Evolutionary conservation across 30 jellyfish, hydroid and myxozoan genomes (phyloP), one percentile per base, ranked within the genome.

Genomic region (Cassiopea andromeda): DNA sequence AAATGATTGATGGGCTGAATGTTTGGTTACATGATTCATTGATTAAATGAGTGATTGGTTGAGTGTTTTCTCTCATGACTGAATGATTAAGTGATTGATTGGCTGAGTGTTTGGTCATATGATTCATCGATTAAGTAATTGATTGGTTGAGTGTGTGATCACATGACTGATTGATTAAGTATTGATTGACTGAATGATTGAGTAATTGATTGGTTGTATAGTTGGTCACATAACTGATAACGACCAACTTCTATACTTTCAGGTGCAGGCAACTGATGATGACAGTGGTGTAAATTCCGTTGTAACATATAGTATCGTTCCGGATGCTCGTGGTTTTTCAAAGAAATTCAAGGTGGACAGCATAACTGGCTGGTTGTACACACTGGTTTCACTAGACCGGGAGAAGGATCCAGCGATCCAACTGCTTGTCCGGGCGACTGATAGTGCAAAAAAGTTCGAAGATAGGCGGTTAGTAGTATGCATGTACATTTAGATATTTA

Each of bases 281-380:
- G 96, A 89, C 67, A 38, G 78, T 4, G 92, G 48, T 44, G 89
- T 70, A 5, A 89, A 89, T 44, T 73, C 89, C 0, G 72, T 71
- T 15, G 92, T 89, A 54, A 89, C 96, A 48, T 89, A 89, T 73
- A 80, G 96, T 50, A 89, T 89, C 57, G 89, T 80, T 12, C 96
- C 88, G 46, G 96, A 89, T 75, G 91, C 96, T 0, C 82, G 85
- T 14, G 96, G 96, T 14, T 80, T 60, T 72, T 73, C 91, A 27
- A 82, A 73, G 82, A 80, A 83, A 61, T 89, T 89, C 60, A 57
- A 75, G 57, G 81, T 89, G 48, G 85, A 89, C 73, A 38, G 88
- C 69, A 74, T 38, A 15, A 70, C 88, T 14, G 96, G 96, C 2
- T 89, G 96, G 96, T 46, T 89, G 77, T 80, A 50, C 49, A 49